These are phyloP conservation scores for Sebastes reedi DNA, from an alignment of 2,797 vertebrate species.

Conservation along the genomic window DNA sequence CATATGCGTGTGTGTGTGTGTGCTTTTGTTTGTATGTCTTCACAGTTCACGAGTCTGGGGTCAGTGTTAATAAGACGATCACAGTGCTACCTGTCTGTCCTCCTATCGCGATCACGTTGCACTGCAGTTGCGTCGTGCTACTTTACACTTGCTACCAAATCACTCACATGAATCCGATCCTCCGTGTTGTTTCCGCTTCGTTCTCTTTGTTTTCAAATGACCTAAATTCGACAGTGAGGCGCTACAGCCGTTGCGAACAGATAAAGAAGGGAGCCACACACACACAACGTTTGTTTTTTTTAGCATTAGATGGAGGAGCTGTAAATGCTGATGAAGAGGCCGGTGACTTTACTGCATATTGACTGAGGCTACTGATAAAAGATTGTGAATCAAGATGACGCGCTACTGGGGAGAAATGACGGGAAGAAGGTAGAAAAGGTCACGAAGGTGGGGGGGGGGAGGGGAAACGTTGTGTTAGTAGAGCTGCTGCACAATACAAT, in stretches of 20 bases:
- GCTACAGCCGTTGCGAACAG: conserved; percentile 47
- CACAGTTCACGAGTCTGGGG: conserved; percentile 85
- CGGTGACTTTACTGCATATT: conserved; percentile 65
- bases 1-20: conserved; percentile 18
- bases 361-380: conserved; percentile 59
- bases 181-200: conserved; percentile 1
- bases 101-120: conserved; percentile 5
- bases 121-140: not conserved
- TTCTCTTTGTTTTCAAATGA: conserved; percentile 10
- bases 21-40: conserved; percentile 64
- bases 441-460: not conserved
- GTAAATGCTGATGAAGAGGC: conserved; percentile 37
- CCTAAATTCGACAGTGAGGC: conserved; percentile 18
- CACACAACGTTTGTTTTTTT: not conserved
- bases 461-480: conserved; percentile 37
- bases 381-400: conserved; percentile 31
- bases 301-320: conserved; percentile 19
- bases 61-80: conserved; percentile 80
- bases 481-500: conserved; percentile 58
- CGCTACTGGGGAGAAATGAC: conserved; percentile 48
- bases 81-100: conserved; percentile 83
- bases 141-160: conserved; percentile 1
- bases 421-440: conserved; percentile 30
- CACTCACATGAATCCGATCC: conserved; percentile 12
- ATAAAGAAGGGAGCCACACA: conserved; percentile 17